Conservation (phyloP, 1,140 invertebrate genomes). For the Drosophila setifemur region DNA sequence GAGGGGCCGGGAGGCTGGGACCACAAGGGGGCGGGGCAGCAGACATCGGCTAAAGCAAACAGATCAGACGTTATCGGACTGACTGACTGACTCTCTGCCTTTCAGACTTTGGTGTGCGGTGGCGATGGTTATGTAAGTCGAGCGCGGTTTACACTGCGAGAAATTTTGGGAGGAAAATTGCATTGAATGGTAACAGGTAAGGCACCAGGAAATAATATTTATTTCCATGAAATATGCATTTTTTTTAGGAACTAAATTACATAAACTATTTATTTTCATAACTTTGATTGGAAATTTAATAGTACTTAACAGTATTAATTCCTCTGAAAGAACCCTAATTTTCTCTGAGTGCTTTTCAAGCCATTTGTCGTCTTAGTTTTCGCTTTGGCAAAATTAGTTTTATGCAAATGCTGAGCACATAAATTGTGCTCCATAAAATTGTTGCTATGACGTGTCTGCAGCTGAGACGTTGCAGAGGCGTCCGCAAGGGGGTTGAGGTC, state of each 20-base stretch:
- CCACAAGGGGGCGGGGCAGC: background rate
- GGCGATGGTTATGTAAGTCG: slow-evolving; percentile 58
- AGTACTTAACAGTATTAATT: too few species aligned
- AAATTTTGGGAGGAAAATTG: background rate
- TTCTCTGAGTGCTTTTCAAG: background rate
- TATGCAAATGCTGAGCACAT: slow-evolving; percentile 75
- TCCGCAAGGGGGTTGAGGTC: background rate
- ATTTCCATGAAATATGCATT: too few species aligned
- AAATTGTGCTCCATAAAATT: slow-evolving; percentile 69
- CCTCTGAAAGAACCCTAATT: accelerated
- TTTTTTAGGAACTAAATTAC: too few species aligned
- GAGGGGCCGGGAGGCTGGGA: background rate
- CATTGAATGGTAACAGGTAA: too few species aligned
- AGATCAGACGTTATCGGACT: slow-evolving; percentile 65
- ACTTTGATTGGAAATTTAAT: too few species aligned
- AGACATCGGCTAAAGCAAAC: slow-evolving; percentile 59
- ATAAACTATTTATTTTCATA: too few species aligned
- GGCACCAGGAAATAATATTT: too few species aligned
- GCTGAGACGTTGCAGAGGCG: background rate
- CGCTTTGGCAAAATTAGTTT: slow-evolving; percentile 68
- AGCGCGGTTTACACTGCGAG: background rate
- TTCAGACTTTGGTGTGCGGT: slow-evolving; percentile 1
- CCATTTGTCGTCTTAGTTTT: slow-evolving; percentile 49
- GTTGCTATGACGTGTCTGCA: slow-evolving; percentile 20
- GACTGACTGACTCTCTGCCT: slow-evolving; percentile 24